phyloP scores from a whole-genome alignment of 1,140 invertebrate genomes.

The Dinoponera quadriceps region DNA sequence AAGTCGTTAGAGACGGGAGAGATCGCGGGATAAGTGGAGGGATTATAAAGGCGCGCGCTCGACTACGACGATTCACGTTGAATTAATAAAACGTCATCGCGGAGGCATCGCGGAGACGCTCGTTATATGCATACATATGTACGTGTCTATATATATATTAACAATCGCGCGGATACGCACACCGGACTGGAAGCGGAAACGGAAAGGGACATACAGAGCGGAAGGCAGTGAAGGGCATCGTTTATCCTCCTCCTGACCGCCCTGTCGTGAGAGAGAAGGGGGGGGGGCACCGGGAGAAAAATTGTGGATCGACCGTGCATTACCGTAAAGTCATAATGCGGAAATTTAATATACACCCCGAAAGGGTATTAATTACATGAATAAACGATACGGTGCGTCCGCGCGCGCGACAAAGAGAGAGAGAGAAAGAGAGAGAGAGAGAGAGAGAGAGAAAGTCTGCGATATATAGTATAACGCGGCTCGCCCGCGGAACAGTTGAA shows the following conservation, averaged over 20 bases:
- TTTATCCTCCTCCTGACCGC: not conserved
- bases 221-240: no score
- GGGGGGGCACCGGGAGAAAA: not conserved
- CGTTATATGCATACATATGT: not conserved
- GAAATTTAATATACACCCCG: conserved; percentile 9
- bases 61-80: conserved; percentile 33
- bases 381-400: not conserved
- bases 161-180: conserved; percentile 22
- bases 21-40: not conserved
- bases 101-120: not conserved
- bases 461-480: not conserved
- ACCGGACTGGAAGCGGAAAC: not conserved
- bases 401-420: not conserved
- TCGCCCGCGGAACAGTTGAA: conserved; percentile 29
- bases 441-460: not conserved
- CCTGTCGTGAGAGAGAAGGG: not conserved
- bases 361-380: conserved; percentile 36
- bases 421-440: no score
- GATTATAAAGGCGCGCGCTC: not conserved
- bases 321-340: not conserved
- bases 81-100: conserved; percentile 58
- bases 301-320: conserved; percentile 7
- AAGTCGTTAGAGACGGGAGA: not conserved
- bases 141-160: conserved; percentile 21
- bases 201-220: conserved; percentile 35